phyloP scores from a whole-genome alignment of 2,797 vertebrate genomes.

The Manis crassicaudata region DNA sequence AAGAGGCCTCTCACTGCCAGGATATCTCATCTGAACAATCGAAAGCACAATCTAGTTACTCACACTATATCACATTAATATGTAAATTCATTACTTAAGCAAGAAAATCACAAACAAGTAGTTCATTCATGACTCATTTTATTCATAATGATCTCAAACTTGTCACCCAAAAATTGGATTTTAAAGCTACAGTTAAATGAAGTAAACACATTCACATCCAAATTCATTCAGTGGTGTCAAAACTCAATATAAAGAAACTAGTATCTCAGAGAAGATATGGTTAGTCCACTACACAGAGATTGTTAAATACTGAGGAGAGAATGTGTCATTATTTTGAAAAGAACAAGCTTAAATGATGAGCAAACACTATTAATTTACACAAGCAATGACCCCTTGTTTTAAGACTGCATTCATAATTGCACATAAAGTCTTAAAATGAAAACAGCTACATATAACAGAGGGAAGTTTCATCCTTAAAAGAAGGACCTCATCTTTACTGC shows the following conservation, averaged over 20 bases:
- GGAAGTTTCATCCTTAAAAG: slow-evolving; percentile 59
- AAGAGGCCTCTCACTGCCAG: slow-evolving; percentile 7
- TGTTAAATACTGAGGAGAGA: slow-evolving; percentile 30
- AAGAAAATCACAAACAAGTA: slow-evolving; percentile 67
- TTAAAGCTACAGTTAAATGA: slow-evolving; percentile 60
- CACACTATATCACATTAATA: slow-evolving; percentile 68
- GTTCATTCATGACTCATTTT: slow-evolving; percentile 74
- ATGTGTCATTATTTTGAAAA: slow-evolving; percentile 40
- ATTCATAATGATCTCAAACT: slow-evolving; percentile 65
- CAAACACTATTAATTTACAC: slow-evolving; percentile 36
- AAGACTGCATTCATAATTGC: neutral
- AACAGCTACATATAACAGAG: slow-evolving; percentile 23
- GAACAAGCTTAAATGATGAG: slow-evolving; percentile 18
- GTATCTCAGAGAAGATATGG: neutral
- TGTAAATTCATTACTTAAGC: slow-evolving; percentile 65
- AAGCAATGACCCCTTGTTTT: neutral
- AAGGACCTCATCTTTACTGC: slow-evolving; percentile 60
- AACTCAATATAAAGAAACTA: slow-evolving; percentile 27
- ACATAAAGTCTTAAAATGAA: slow-evolving; percentile 16
- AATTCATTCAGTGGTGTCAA: slow-evolving; percentile 37
- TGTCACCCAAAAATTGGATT: slow-evolving; percentile 52
- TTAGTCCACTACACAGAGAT: neutral
- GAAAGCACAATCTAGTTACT: slow-evolving; percentile 69
- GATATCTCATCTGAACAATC: slow-evolving; percentile 39
- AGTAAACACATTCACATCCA: slow-evolving; percentile 60